Percentiles rank a stretch among this genome's conserved stretches.
These are phyloP conservation scores for Leptinotarsa lineolata DNA, from an alignment of 1,140 invertebrate species.

Conservation along the genomic window DNA sequence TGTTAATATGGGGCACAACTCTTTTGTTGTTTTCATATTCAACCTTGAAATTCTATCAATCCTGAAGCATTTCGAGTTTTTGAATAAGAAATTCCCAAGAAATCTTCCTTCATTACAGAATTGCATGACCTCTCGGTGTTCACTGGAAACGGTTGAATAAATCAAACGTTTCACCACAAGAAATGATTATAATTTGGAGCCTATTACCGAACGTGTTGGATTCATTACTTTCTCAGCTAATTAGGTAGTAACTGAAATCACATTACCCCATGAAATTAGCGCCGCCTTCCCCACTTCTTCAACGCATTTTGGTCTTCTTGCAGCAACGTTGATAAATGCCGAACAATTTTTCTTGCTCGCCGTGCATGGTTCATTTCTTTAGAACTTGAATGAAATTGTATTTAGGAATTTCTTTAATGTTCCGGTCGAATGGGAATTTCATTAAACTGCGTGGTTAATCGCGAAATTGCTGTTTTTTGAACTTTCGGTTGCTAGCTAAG, in stretches of 20 bases:
- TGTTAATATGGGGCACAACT: too few relatives aligned
- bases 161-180: too few relatives aligned
- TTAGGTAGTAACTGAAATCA: constrained; percentile 53
- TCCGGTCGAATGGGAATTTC: constrained; percentile 39
- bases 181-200: too few relatives aligned
- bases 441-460: constrained; percentile 50
- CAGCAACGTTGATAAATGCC: constrained; percentile 51
- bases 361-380: constrained; percentile 48
- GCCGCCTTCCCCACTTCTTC: constrained; percentile 39
- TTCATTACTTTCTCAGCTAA: too few relatives aligned
- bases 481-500: neutral
- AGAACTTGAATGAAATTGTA: constrained; percentile 49
- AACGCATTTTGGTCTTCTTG: constrained; percentile 52
- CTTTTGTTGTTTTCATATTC: too few relatives aligned
- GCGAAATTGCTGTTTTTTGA: constrained; percentile 40
- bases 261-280: constrained; percentile 51
- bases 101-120: too few relatives aligned
- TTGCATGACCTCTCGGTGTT: too few relatives aligned
- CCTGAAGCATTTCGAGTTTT: too few relatives aligned
- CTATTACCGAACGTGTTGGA: too few relatives aligned
- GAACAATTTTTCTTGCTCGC: constrained; percentile 50
- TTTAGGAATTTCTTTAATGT: constrained; percentile 48
- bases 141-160: too few relatives aligned
- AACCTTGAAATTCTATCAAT: too few relatives aligned
- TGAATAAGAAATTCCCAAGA: too few relatives aligned